Conservation (phyloP, 2,797 vertebrate species). For the Lacerta bilineata region DNA sequence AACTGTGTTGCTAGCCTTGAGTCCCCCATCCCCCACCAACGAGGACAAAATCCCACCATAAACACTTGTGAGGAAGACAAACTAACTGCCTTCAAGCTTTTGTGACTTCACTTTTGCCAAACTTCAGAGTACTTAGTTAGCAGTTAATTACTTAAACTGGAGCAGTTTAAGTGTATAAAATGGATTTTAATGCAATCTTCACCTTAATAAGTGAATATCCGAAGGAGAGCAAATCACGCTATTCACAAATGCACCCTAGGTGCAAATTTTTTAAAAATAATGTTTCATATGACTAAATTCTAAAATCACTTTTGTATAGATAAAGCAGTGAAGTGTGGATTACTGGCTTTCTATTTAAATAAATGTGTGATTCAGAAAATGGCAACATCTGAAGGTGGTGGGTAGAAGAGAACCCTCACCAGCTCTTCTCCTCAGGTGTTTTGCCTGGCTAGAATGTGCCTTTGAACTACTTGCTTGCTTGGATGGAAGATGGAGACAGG, state of each 20-base stretch:
- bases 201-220: slow-evolving; percentile 67
- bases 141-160: slow-evolving; percentile 75
- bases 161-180: slow-evolving; percentile 75
- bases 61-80: slow-evolving; percentile 63
- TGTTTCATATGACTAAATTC: neutral
- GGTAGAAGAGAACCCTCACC: neutral
- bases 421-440: no score
- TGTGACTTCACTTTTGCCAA: neutral
- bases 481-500: no score
- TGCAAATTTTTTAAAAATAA: neutral
- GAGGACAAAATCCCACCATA: no score
- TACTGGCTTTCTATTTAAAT: no score
- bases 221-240: slow-evolving; percentile 67
- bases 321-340: neutral
- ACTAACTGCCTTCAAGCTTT: slow-evolving; percentile 50
- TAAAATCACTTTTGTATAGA: neutral
- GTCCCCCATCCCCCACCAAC: neutral
- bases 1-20: slow-evolving; percentile 45
- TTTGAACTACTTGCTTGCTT: no score
- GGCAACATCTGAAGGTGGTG: neutral
- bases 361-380: no score
- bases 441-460: no score
- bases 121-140: slow-evolving; percentile 63
- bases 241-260: neutral
- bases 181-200: slow-evolving; percentile 71